These are phyloP conservation scores for Stegodyphus mimosarum DNA, from an alignment of 1,140 invertebrate species.

Conservation along the genomic window DNA sequence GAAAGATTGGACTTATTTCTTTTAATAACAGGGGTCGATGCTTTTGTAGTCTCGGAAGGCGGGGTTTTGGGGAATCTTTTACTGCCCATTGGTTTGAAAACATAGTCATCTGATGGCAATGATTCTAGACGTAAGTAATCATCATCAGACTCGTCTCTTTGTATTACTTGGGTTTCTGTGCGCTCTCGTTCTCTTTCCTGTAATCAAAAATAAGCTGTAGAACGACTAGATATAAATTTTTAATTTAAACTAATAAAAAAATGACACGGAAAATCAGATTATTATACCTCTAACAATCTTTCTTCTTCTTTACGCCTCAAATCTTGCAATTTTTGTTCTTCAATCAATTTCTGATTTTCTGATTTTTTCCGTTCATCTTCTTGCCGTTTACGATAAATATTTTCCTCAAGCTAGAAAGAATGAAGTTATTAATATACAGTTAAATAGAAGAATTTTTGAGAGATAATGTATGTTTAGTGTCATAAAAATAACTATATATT, in stretches of 20 bases:
- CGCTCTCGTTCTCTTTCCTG: slow-evolving; percentile 34
- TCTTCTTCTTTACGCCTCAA: slow-evolving; percentile 44
- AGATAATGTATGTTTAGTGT: too few species aligned
- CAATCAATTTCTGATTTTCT: slow-evolving; percentile 18
- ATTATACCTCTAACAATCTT: slow-evolving; percentile 31
- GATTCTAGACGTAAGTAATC: not conserved
- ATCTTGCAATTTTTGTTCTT: slow-evolving; percentile 45
- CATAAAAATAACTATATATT: too few species aligned
- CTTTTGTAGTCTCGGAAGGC: not conserved
- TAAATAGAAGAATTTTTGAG: too few species aligned
- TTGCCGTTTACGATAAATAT: not conserved
- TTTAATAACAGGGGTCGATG: not conserved
- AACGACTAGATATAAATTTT: not conserved
- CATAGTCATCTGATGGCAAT: slow-evolving; percentile 74
- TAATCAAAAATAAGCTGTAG: not conserved
- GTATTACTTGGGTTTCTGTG: not conserved
- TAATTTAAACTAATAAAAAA: not conserved
- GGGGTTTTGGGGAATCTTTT: not conserved
- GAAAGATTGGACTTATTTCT: not conserved
- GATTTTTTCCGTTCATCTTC: slow-evolving; percentile 15
- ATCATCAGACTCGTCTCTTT: slow-evolving; percentile 12
- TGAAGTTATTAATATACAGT: too few species aligned
- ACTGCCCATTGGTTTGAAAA: slow-evolving; percentile 76
- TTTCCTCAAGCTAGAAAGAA: slow-evolving; percentile 34
- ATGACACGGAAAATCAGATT: not conserved